Evolutionary conservation across 2,113 vertebrate genomes (phyloP).

Genomic region (Nesogale talazaci): DNA sequence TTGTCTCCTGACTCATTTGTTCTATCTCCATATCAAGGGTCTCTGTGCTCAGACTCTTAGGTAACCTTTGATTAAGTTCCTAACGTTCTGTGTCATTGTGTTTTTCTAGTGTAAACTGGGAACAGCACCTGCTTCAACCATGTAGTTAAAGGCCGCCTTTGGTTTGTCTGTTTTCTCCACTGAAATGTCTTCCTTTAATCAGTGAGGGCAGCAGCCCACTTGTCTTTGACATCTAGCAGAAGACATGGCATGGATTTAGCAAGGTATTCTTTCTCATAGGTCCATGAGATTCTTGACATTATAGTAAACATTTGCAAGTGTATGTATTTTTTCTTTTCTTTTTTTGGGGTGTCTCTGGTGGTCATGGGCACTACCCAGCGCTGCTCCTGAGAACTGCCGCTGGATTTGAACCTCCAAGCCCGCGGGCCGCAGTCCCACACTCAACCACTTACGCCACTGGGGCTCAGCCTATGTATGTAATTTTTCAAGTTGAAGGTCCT

Average conservation of each 20-base stretch:
- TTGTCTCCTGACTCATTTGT: no score
- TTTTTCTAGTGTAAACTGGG: not conserved
- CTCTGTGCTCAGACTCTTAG: not conserved
- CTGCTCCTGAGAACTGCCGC: no score
- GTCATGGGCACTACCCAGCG: no score
- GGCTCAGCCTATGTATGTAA: accelerated
- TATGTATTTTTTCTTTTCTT: not conserved
- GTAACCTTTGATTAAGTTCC: not conserved
- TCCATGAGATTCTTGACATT: accelerated
- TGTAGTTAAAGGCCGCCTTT: accelerated
- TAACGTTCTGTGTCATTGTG: accelerated
- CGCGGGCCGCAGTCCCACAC: no score
- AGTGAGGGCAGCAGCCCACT: accelerated
- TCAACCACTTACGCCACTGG: no score
- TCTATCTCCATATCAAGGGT: no score
- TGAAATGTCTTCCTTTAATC: not conserved
- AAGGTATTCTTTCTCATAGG: not conserved
- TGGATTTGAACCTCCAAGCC: no score
- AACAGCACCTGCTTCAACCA: accelerated
- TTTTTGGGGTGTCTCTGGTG: no score
- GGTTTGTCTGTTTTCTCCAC: accelerated
- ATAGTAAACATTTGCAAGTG: accelerated
- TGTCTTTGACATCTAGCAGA: accelerated
- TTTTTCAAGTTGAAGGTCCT: not conserved
- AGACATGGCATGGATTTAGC: not conserved